Conservation (phyloP, 2,113 vertebrate genomes). For the Galemys pyrenaicus region DNA sequence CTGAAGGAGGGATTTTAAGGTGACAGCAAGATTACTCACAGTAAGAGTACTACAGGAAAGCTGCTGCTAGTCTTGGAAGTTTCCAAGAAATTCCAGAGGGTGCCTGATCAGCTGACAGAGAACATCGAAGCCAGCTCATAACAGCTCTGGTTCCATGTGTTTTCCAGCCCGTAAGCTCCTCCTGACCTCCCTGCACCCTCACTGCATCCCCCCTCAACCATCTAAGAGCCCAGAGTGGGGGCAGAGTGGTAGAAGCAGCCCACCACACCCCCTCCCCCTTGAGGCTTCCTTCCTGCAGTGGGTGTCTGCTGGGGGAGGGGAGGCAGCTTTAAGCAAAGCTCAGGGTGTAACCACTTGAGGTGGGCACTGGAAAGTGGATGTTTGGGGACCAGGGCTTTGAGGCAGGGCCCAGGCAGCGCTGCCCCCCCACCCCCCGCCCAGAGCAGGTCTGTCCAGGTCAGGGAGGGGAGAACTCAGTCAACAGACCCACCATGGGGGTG, state of each 20-base stretch:
- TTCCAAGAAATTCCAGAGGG: not conserved
- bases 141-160: not conserved
- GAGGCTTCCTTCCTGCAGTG: constrained; percentile 2
- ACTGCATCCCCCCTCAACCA: too few relatives aligned
- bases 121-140: not conserved
- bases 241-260: not conserved
- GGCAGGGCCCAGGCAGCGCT: too few relatives aligned
- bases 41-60: not conserved
- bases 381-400: rapidly evolving
- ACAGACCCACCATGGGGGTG: rapidly evolving
- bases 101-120: not conserved
- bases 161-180: not conserved
- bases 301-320: not conserved
- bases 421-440: rapidly evolving
- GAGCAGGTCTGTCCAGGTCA: not conserved
- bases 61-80: not conserved
- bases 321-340: not conserved
- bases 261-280: not conserved
- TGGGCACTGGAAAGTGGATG: not conserved
- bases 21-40: too few relatives aligned
- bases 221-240: not conserved
- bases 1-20: not conserved
- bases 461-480: rapidly evolving
- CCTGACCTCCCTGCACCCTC: not conserved
- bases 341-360: not conserved